Conservation (phyloP, 2,888 invertebrate species). For the Drosophila affinis region DNA sequence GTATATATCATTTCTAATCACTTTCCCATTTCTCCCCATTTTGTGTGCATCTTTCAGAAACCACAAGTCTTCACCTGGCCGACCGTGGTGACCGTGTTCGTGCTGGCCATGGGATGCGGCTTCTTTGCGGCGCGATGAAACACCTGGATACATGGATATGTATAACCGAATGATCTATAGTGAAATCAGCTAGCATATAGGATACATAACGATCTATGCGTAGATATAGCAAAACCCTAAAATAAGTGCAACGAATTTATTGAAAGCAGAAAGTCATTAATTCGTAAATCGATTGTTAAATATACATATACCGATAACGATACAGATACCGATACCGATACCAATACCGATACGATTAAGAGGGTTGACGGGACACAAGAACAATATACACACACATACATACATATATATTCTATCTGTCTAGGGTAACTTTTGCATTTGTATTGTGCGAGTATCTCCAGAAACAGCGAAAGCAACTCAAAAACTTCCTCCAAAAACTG, state of each 20-base stretch:
- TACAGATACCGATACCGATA: not conserved
- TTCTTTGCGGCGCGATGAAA: slow-evolving; percentile 84
- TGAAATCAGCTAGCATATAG: slow-evolving; percentile 52
- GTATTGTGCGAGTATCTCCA: slow-evolving; percentile 39
- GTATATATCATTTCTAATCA: not conserved
- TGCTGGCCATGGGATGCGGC: slow-evolving; percentile 84
- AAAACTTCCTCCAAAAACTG: slow-evolving; percentile 52
- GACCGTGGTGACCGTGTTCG: slow-evolving; percentile 83
- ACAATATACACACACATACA: slow-evolving; percentile 48
- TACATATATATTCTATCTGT: slow-evolving; percentile 20
- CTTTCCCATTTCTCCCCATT: not conserved
- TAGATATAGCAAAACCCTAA: slow-evolving; percentile 20
- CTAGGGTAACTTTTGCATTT: slow-evolving; percentile 42
- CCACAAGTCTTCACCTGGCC: slow-evolving; percentile 84
- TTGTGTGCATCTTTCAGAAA: slow-evolving; percentile 71
- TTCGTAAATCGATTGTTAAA: slow-evolving; percentile 40
- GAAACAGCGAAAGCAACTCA: slow-evolving; percentile 20
- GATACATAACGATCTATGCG: slow-evolving; percentile 29
- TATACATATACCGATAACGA: slow-evolving; percentile 13
- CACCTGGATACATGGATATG: slow-evolving; percentile 6
- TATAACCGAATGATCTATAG: slow-evolving; percentile 56
- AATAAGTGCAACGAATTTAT: slow-evolving; percentile 66
- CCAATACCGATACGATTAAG: slow-evolving; percentile 43
- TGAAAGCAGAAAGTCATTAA: slow-evolving; percentile 60
- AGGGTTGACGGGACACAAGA: slow-evolving; percentile 78